Evolutionary conservation across 2,797 vertebrate species (phyloP), one percentile per base, ranked within the genome.

Genomic region (Gymnoscopelus braueri): DNA sequence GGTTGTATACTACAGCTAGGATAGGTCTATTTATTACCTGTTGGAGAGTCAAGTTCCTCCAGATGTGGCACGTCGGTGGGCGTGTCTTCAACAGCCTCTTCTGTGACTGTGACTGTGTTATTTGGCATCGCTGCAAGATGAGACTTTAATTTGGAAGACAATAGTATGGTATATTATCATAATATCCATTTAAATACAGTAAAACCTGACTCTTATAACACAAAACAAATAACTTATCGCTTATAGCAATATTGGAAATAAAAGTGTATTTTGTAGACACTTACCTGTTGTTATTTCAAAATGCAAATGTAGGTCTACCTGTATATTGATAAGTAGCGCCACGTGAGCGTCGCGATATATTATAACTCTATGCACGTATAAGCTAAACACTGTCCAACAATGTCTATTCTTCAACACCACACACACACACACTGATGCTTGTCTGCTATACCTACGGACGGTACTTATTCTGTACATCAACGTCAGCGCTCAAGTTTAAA

Each of bases 11-110:
- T n/a, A n/a, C n/a, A n/a, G n/a, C n/a, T n/a, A n/a, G n/a, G n/a
- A 29, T 29, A 29, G 69, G 60, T 59, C n/a, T 57, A 14, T 75
- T 70, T 39, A 39, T 44, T 44, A 91, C 91, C 91, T 83, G 80
- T 74, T 48, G 89, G 89, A 71, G 89, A 89, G 50, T 89, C 78
- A 2, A 85, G 77, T 55, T 74, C 79, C 56, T 92, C 85, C 74
- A 92, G 85, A 69, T 72, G 48, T 49, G 92, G 92, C 26, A 91
- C 78, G 79, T 90, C 90, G 59, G 72, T 19, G 0, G 79, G 65
- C 66, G 79, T 66, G 56, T 82, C 79, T 19, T 76, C 79, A 5
- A 50, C 12, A 3, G 12, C 57, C 56, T 78, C 67, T 2, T 80
- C 80, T 72, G 74, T 77, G 55, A 26, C 35, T 44, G 39, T 39